Percentiles rank a stretch among this genome's conserved stretches.
phyloP scores from a whole-genome alignment of 2,797 vertebrate genomes.

The Pitangus sulphuratus region DNA sequence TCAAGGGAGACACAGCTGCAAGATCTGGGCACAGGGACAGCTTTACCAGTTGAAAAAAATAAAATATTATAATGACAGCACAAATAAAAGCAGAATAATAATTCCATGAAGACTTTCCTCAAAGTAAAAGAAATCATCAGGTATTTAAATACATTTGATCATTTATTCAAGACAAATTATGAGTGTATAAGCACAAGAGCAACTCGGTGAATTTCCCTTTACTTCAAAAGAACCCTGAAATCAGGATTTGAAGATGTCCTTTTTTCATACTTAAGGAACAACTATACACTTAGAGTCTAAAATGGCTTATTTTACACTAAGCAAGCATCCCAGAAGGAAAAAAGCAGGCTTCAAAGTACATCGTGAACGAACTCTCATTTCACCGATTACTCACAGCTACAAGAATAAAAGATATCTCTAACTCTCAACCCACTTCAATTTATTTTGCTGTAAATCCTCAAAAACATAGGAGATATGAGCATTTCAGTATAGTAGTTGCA shows the following conservation, averaged over 20 bases:
- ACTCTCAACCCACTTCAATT: not conserved
- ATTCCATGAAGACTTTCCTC: not conserved
- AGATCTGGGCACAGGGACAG: not conserved
- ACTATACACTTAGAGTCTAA: not conserved
- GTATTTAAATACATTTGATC: constrained; percentile 13
- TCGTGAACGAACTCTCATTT: not conserved
- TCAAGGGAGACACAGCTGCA: not conserved
- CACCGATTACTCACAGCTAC: not conserved
- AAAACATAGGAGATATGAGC: not conserved
- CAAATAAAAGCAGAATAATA: not conserved
- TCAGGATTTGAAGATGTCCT: constrained; percentile 14
- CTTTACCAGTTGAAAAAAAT: not conserved
- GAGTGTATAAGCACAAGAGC: not conserved
- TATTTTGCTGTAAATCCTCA: not conserved
- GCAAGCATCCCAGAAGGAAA: not conserved
- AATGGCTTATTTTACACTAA: not conserved
- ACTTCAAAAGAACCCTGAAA: not conserved
- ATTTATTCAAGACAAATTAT: constrained; percentile 34
- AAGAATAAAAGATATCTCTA: not conserved
- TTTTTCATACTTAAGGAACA: constrained; percentile 9
- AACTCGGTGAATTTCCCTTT: not conserved
- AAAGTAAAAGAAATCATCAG: not conserved
- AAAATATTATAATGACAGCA: not conserved
- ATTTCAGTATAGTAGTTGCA: not conserved
- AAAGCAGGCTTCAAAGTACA: not conserved